Evolutionary conservation across 2,113 vertebrate genomes (phyloP), one percentile per base, ranked within the genome.

Genomic region (Lamprologus speciosus): DNA sequence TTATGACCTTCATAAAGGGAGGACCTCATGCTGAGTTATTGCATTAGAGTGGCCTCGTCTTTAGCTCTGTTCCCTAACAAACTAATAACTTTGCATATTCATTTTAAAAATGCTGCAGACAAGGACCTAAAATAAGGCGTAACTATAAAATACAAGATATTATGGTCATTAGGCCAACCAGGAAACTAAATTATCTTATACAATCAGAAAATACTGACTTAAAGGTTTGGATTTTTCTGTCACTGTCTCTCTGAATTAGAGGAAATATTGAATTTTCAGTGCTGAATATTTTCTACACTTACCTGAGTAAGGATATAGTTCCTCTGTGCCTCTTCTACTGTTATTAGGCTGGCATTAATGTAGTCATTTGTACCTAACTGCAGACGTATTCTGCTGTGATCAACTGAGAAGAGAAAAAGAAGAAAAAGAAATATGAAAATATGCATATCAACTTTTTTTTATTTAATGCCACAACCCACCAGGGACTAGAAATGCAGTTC

Each of bases 281-380:
- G 42, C 16, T 23, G 16, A 65, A 26, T n/a, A 51, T 33, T 14
- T 33, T 55, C 23, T 28, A 33, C 6, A 19, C 80, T 93, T 92
- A 99, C 99, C 98, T 99, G 99, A 94, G 99, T 99, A 28, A 99
- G 98, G 92, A 99, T 99, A 91, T 99, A 99, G 92, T 97, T 99
- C 91, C 99, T 97, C 86, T 98, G 97, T 7, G 98, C 97, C 96
- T 99, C 99, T 80, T 99, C 97, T 95, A 97, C 97, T 85, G 96
- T 97, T 94, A 99, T 99, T 91, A 99, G 95, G 93, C 99, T 99
- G 93, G 98, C 98, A 57, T 99, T 99, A 73, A 99, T 98, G 92
- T 99, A 99, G 96, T 99, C 97, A 45, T 99, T 99, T 16, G 96
- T 96, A 86, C 97, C 97, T 84, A 97, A 97, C 94, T 98, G 97